Conservation (phyloP, 1,140 invertebrate species). For the Drosophila funebris region DNA sequence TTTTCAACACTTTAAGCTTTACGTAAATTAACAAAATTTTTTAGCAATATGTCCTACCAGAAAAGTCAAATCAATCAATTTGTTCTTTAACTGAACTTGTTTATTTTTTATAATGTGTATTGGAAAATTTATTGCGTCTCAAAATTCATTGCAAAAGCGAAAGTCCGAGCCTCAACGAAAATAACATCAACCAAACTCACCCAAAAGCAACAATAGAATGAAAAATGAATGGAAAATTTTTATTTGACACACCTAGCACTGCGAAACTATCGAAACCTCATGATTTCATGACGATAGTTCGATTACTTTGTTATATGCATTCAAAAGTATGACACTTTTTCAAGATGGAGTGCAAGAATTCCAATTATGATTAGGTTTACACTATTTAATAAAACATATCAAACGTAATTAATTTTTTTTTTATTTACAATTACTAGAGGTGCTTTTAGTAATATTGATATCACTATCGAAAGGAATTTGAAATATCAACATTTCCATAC, state of each 20-base stretch:
- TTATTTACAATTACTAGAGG: no score
- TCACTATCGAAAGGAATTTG: no score
- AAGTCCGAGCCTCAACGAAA: slow-evolving; percentile 33
- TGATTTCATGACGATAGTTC: no score
- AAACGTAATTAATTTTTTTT: no score
- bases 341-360: no score
- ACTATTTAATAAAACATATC: no score
- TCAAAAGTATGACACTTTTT: no score
- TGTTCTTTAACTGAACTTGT: slow-evolving; percentile 2
- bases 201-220: slow-evolving; percentile 49
- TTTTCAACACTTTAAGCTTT: slow-evolving; percentile 28
- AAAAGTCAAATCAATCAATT: slow-evolving; percentile 20
- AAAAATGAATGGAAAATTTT: background rate
- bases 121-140: slow-evolving; percentile 43
- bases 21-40: slow-evolving; percentile 7
- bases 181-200: slow-evolving; percentile 48
- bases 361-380: no score
- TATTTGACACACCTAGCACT: background rate
- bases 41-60: slow-evolving; percentile 21
- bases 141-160: slow-evolving; percentile 36
- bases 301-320: no score
- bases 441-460: background rate
- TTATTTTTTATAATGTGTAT: slow-evolving; percentile 18
- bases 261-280: no score
- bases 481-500: background rate